A percentile compares a stretch with the other conserved stretches of the same genome.
Evolutionary conservation across 2,888 invertebrate genomes (phyloP).

Genomic region (Noctua pronuba): DNA sequence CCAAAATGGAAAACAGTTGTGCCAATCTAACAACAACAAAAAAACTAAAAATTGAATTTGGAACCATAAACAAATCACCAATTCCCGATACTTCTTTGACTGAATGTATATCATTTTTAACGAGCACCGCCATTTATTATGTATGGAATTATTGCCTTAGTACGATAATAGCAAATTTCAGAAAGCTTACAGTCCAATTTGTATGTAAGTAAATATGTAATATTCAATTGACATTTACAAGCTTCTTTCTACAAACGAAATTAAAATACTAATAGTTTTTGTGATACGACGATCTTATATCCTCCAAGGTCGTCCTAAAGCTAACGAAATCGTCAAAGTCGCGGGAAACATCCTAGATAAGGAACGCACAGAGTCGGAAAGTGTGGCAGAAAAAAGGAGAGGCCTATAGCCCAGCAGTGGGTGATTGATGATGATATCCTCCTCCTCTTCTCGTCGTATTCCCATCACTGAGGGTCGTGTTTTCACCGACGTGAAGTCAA

Average conservation of each 20-base stretch:
- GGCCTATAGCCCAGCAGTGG: too few relatives aligned
- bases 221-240: background rate
- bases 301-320: too few relatives aligned
- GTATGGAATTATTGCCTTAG: background rate
- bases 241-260: background rate
- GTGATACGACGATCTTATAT: background rate
- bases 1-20: too few relatives aligned
- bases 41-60: too few relatives aligned
- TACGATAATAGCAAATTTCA: background rate
- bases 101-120: background rate
- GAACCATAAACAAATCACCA: too few relatives aligned
- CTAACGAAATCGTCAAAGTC: too few relatives aligned
- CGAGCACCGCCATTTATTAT: background rate
- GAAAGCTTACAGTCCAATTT: background rate
- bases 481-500: background rate
- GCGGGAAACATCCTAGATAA: too few relatives aligned
- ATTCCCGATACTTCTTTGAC: too few relatives aligned
- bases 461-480: background rate
- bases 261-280: background rate
- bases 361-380: too few relatives aligned
- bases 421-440: too few relatives aligned
- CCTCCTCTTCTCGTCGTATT: background rate
- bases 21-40: too few relatives aligned
- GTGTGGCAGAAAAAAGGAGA: too few relatives aligned
- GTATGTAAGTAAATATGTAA: background rate